Base-by-base conservation (phyloP, 2,113 vertebrate genomes). In the Heterotilapia buettikoferi region DNA sequence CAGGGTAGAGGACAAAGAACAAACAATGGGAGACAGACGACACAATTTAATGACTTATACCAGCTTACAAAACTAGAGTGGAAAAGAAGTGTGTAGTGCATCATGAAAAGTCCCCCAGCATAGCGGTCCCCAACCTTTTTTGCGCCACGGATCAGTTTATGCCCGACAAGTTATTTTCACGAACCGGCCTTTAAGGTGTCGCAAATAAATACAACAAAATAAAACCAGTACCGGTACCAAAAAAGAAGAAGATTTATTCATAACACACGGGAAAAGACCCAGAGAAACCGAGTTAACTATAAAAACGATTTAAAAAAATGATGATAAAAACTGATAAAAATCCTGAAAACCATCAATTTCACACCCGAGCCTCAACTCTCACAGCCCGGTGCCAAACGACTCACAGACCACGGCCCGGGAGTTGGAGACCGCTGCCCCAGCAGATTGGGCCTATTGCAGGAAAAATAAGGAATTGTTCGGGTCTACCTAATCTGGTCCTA, bases 251-350 rank as follows among this genome's bases (percentile, higher is more conserved):
- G 56, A 57, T 57, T 16, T 57, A 57, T 57, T 16, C 24, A 57
- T 57, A 57, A 9, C 24, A 57, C 56, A 57, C 1, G 1, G 7
- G 26, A 59, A 59, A 59, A 59, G 7, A 31, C 56, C 1, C 56
- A 59, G 7, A 14, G 14, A 59, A 59, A 31, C 3, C 0, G 1
- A 61, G 26, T 61, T 6, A 31, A 61, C 14, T 61, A 31, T 61
- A 61, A 31, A 61, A 61, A 61, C 5, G 0, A 18, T 31, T 59
- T 6, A 0, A 18, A 59, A 59, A 59, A 31, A 1, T 59, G 2
- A 31, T 3, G 14, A 16, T 31, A 59, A 56, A 26, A 26, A 26
- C 0, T 26, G 21, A 24, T 24, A 56, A 59, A 59, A 59, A 6
- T 5, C 57, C 26, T 59, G 57, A 59, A 59, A 59, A 31, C 26